Base-by-base conservation (phyloP, 2,113 vertebrate species). In the Myanophis thanlyinensis region DNA sequence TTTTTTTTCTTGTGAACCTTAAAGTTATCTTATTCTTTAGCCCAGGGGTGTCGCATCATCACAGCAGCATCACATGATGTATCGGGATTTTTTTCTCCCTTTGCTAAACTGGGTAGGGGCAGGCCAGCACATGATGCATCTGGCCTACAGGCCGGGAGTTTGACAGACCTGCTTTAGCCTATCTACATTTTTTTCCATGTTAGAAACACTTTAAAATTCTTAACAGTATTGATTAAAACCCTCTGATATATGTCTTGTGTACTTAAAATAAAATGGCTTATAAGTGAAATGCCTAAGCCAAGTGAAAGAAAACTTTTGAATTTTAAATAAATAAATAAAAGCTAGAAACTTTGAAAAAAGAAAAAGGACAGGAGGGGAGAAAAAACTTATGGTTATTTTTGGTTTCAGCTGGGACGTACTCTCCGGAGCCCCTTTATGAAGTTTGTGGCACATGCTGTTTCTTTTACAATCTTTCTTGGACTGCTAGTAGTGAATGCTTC, bases 341-440 rank as follows among this genome's bases (percentile, higher is more conserved):
- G 47, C 2, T 12, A 48, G 25, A 22, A 85, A 59, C 27, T 53
- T 53, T 91, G 4, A 30, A 30, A 20, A 93, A 1, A 7, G 84
- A 23, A 62, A 49, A 85, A 88, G 11, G 84, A 18, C 87, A 44
- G 2, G 93, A 9, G 84, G 6, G 84, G 25, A 1, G 93, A 20
- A 40, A 12, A 44, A 0, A 0, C 89, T 89, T 20, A 35, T 27
- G 5, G 94, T 7, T 46, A 0, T 93, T 88, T 95, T 97, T 96
- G 89, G 0, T 96, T 97, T 94, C 97, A 99, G 99, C 85, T 99
- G 95, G 99, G 99, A 95, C 98, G 98, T 94, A 99, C 98, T 93
- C 97, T 99, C 30, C 97, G 99, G 91, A 99, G 99, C 88, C 99
- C 99, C 80, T 99, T 99, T 95, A 99, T 99, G 99, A 99, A 99